These are phyloP conservation scores for Drosophila melanica DNA, from an alignment of 1,140 invertebrate species.

Conservation along the genomic window DNA sequence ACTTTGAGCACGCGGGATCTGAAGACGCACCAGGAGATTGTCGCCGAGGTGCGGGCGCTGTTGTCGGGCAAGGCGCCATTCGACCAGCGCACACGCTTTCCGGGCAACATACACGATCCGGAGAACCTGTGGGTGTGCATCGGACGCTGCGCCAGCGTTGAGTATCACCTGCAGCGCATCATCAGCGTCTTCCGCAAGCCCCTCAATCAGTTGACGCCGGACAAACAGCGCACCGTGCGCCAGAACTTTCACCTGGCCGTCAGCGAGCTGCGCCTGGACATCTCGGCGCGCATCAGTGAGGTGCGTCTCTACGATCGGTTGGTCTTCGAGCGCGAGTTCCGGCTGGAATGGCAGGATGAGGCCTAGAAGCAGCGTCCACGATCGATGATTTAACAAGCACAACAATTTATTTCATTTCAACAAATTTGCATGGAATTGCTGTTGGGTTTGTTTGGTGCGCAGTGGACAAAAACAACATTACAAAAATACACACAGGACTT, in stretches of 20 bases:
- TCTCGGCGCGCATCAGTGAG: slow-evolving; percentile 75
- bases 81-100: slow-evolving; percentile 72
- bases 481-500: slow-evolving; percentile 67
- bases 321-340: slow-evolving; percentile 79
- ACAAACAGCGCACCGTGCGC: slow-evolving; percentile 72
- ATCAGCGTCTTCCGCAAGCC: slow-evolving; percentile 73
- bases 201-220: slow-evolving; percentile 66
- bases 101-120: slow-evolving; percentile 76
- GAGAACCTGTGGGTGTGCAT: slow-evolving; percentile 82
- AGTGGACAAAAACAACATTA: slow-evolving; percentile 57
- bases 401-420: slow-evolving; percentile 69
- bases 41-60: slow-evolving; percentile 64
- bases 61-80: slow-evolving; percentile 68
- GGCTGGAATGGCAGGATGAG: slow-evolving; percentile 73
- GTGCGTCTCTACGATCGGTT: slow-evolving; percentile 74
- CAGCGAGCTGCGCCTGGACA: slow-evolving; percentile 76
- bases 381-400: slow-evolving; percentile 29
- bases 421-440: slow-evolving; percentile 32
- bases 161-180: slow-evolving; percentile 78
- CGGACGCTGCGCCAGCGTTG: slow-evolving; percentile 74
- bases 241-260: slow-evolving; percentile 80
- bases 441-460: slow-evolving; percentile 43
- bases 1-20: slow-evolving; percentile 64
- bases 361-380: slow-evolving; percentile 27
- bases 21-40: slow-evolving; percentile 70